Conservation (phyloP, 2,113 vertebrate genomes). For the Ciconia stormi region DNA sequence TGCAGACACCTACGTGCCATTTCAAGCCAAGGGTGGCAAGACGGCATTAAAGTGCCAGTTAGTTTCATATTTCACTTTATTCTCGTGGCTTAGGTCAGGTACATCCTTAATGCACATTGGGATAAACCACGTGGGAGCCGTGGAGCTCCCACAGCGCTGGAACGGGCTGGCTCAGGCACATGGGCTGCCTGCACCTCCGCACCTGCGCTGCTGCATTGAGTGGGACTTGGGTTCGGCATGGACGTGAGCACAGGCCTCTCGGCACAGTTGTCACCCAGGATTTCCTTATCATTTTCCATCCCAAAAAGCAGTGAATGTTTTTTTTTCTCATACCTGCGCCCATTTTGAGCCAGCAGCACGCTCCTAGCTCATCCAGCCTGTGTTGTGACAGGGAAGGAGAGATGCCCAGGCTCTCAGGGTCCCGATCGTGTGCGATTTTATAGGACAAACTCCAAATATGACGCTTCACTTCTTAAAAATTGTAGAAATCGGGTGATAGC, state of each 20-base stretch:
- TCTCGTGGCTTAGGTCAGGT: background rate
- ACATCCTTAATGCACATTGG: background rate
- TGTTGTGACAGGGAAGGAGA: background rate
- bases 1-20: background rate
- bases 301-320: background rate
- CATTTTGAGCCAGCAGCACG: fast-evolving
- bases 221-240: background rate
- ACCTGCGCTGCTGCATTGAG: fast-evolving
- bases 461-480: background rate
- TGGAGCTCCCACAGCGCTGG: background rate
- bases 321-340: background rate
- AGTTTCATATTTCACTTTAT: background rate
- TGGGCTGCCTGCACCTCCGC: background rate
- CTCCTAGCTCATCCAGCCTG: background rate
- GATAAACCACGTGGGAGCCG: background rate
- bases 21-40: background rate
- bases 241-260: background rate
- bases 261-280: background rate
- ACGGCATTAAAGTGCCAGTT: background rate
- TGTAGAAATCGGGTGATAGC: background rate
- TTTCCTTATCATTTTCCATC: background rate
- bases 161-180: background rate
- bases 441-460: background rate
- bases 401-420: background rate
- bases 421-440: background rate